Conservation (phyloP, 1,140 invertebrate genomes). For the Hesperophylax magnus region DNA sequence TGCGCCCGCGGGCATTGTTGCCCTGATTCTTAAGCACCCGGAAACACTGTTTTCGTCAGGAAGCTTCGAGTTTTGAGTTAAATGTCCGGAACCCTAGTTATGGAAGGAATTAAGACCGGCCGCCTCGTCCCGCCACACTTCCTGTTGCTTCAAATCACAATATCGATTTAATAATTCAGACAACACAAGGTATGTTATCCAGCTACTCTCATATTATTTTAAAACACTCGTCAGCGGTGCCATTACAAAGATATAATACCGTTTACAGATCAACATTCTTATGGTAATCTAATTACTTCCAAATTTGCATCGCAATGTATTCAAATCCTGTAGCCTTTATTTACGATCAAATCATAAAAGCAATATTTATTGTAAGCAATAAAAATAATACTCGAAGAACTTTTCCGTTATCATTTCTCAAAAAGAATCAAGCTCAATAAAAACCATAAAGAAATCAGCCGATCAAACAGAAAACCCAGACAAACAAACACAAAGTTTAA, state of each 20-base stretch:
- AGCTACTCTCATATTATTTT: background rate
- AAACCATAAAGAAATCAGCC: no score
- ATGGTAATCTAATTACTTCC: constrained; percentile 7
- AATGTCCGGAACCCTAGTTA: background rate
- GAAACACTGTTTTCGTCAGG: background rate
- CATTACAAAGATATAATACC: constrained; percentile 16
- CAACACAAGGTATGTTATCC: constrained; percentile 12
- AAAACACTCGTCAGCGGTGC: background rate
- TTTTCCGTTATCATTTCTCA: no score
- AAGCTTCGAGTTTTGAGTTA: no score
- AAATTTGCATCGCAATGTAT: background rate
- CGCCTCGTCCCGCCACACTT: background rate
- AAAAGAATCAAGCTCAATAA: no score
- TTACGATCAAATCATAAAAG: no score
- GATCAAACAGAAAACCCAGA: no score
- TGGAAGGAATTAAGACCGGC: constrained; percentile 9
- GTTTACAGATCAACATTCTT: constrained; percentile 24
- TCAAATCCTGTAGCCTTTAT: no score
- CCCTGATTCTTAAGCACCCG: background rate
- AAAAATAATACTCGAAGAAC: no score
- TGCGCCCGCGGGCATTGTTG: background rate
- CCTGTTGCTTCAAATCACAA: constrained; percentile 2
- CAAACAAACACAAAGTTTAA: no score
- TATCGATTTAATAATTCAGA: constrained; percentile 23
- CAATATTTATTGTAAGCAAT: no score